These are phyloP conservation scores for Archivesica marissinica DNA, from an alignment of 1,140 invertebrate genomes.

Conservation along the genomic window DNA sequence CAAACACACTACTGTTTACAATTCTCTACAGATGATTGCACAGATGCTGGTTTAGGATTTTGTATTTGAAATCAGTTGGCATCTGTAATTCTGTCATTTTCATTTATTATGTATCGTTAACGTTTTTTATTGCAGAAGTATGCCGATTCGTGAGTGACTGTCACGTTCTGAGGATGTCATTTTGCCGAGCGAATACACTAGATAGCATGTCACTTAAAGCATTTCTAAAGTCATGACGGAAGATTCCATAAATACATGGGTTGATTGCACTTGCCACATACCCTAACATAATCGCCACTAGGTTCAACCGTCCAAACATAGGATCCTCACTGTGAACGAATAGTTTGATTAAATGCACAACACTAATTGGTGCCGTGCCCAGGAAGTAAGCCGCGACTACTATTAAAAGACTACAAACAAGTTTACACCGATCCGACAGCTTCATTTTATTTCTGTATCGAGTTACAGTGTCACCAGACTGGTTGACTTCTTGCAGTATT, in stretches of 20 bases:
- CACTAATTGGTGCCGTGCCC: constrained; percentile 83
- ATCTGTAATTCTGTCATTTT: too few species aligned
- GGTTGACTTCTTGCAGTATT: constrained; percentile 68
- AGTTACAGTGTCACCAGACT: neutral
- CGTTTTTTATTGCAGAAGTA: too few species aligned
- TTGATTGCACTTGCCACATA: constrained; percentile 81
- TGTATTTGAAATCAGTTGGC: too few species aligned
- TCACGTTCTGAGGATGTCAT: neutral
- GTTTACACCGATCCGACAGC: constrained; percentile 73
- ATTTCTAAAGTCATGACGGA: constrained; percentile 80
- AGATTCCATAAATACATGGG: constrained; percentile 83
- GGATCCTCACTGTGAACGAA: constrained; percentile 29
- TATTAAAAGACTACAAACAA: constrained; percentile 79
- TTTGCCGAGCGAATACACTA: neutral
- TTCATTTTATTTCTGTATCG: constrained; percentile 42
- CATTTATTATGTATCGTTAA: too few species aligned
- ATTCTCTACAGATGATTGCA: too few species aligned
- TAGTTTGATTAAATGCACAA: constrained; percentile 83
- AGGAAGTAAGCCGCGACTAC: constrained; percentile 81
- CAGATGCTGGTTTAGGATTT: too few species aligned
- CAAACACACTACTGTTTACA: too few species aligned
- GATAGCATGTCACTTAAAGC: constrained; percentile 70
- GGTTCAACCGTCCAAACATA: constrained; percentile 79
- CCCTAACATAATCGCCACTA: constrained; percentile 76
- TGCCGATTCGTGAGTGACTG: neutral